A percentile compares a stretch with the other conserved stretches of the same genome.
Evolutionary conservation across 2,113 vertebrate genomes (phyloP).

Genomic region (Odontophorus gujanensis): DNA sequence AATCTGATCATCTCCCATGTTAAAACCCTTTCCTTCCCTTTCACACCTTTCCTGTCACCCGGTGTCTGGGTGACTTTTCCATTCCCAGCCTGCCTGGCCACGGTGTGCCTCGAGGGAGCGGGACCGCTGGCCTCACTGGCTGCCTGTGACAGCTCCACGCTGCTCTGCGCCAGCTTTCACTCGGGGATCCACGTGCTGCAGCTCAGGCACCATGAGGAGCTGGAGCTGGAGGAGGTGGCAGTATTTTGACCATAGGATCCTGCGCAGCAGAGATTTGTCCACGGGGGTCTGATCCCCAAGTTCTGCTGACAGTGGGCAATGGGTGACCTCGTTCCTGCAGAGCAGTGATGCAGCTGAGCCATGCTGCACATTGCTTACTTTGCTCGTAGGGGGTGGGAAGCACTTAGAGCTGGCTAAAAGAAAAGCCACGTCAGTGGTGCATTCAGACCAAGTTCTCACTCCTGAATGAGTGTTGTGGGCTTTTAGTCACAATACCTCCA

Average conservation of each 20-base stretch:
- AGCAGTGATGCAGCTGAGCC: fast-evolving
- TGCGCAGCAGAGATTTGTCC: fast-evolving
- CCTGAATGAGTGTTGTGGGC: fast-evolving
- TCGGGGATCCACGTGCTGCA: slow-evolving; percentile 84
- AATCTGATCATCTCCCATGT: background rate
- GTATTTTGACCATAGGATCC: slow-evolving; percentile 60
- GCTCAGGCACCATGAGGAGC: background rate
- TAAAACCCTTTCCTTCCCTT: background rate
- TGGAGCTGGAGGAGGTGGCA: slow-evolving; percentile 64
- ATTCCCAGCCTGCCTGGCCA: slow-evolving; percentile 85
- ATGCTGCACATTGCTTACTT: fast-evolving
- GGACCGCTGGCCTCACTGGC: slow-evolving; percentile 88
- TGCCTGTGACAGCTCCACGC: slow-evolving; percentile 73
- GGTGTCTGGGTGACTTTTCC: background rate
- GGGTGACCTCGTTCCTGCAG: background rate
- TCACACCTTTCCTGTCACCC: background rate
- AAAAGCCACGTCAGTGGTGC: background rate
- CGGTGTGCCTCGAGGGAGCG: slow-evolving; percentile 83
- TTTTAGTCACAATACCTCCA: background rate
- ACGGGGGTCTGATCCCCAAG: fast-evolving
- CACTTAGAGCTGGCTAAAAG: background rate
- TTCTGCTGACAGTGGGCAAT: fast-evolving
- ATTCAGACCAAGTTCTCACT: background rate
- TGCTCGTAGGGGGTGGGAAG: background rate
- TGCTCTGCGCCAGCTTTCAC: slow-evolving; percentile 90